Evolutionary conservation across 2,113 vertebrate species (phyloP).

Genomic region (western clawed frog (Xenopus tropicalis)): UCB_Xtro_10.0 CM004444.2:106070501-106071000

Average conservation of each 20-base stretch:
- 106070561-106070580: conserved; percentile 69
- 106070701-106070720: conserved; percentile 70
- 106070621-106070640: conserved; percentile 69
- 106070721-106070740: conserved; percentile 60
- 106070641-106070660: conserved; percentile 72
- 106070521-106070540: conserved; percentile 69
- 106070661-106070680: conserved; percentile 81
- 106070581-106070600: conserved; percentile 81
- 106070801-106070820: conserved; percentile 66
- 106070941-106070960: conserved; percentile 87
- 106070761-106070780: conserved; percentile 72
- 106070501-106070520: conserved; percentile 84
- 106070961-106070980: conserved; percentile 75
- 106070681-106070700: conserved; percentile 83
- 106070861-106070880: conserved; percentile 92
- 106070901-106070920: conserved; percentile 74
- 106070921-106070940: conserved; percentile 66
- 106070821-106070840: conserved; percentile 76
- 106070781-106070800: conserved; percentile 69
- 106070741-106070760: conserved; percentile 87
- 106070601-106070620: conserved; percentile 86
- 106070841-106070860: conserved; percentile 89
- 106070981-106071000: conserved; percentile 73
- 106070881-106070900: conserved; percentile 81
- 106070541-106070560: conserved; percentile 69